phyloP scores from a whole-genome alignment of 30 jellyfish, hydroid and myxozoan genomes.

The Hydra vulgaris region DNA sequence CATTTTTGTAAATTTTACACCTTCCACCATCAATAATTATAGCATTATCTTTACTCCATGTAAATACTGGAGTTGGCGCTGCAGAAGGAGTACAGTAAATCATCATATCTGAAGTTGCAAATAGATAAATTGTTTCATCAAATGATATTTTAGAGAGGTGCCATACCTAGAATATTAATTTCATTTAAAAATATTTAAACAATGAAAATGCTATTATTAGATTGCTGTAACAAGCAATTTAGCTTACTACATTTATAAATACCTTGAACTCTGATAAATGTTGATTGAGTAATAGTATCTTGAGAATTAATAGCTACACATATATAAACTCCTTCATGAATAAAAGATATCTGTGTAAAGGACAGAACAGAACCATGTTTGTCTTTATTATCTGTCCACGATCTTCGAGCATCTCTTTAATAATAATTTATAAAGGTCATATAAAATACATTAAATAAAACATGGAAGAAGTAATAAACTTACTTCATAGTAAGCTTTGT shows the following conservation, averaged over 20 bases:
- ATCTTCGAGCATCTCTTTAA: conserved; percentile 12
- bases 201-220: too few species aligned
- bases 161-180: conserved; percentile 33
- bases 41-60: conserved; percentile 54
- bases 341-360: neutral
- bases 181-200: too few species aligned
- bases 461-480: too few species aligned
- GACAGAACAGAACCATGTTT: conserved; percentile 10
- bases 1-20: conserved; percentile 23
- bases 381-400: neutral
- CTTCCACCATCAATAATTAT: conserved; percentile 22
- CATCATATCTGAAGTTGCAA: conserved; percentile 38
- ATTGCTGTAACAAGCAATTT: too few species aligned
- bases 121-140: conserved; percentile 76
- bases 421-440: too few species aligned
- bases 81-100: conserved; percentile 71
- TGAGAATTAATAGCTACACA: conserved; percentile 58
- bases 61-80: conserved; percentile 77
- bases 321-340: conserved; percentile 63
- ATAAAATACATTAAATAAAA: too few species aligned
- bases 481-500: conserved; percentile 34
- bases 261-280: conserved; percentile 54
- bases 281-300: conserved; percentile 57
- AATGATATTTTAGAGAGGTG: conserved; percentile 51
- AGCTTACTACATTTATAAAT: too few species aligned